phyloP scores from a whole-genome alignment of 2,113 vertebrate species.

The Polypterus bichir region DNA sequence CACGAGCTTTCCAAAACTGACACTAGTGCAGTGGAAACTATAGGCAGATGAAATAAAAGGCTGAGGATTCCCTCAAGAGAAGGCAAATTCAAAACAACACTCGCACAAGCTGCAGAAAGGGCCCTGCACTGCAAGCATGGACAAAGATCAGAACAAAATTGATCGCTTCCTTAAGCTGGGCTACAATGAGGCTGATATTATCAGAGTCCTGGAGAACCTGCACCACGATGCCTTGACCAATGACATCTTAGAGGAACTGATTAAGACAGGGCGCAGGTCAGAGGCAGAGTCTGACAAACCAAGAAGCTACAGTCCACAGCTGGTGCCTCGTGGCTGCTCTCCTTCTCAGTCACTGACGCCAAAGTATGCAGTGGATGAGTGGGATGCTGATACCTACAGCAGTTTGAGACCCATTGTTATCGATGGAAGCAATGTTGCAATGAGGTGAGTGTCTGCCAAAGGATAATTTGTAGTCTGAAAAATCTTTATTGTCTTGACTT shows the following conservation, averaged over 20 bases:
- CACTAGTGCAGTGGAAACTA: conserved; percentile 30
- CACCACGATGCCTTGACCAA: conserved; percentile 67
- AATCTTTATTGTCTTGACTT: no score
- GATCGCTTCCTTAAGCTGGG: conserved; percentile 78
- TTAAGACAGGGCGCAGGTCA: conserved; percentile 59
- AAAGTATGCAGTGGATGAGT: conserved; percentile 5
- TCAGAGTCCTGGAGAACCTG: conserved; percentile 65
- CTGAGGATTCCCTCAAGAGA: conserved; percentile 24
- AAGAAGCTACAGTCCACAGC: conserved; percentile 26
- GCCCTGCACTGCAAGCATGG: conserved; percentile 28
- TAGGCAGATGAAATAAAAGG: conserved; percentile 22
- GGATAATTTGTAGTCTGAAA: no score
- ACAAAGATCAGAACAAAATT: conserved; percentile 51
- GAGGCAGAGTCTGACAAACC: conserved; percentile 11
- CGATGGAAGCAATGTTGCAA: conserved; percentile 83
- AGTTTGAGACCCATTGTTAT: conserved; percentile 69
- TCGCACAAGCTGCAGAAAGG: neutral
- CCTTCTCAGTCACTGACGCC: conserved; percentile 2
- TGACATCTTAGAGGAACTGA: conserved; percentile 74
- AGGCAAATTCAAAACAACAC: neutral
- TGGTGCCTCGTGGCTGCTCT: conserved; percentile 53
- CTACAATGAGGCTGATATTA: conserved; percentile 55
- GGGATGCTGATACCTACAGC: conserved; percentile 10
- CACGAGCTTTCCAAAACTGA: conserved; percentile 35
- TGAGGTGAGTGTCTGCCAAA: conserved; percentile 58